A percentile compares a stretch with the other conserved stretches of the same genome.
Conservation (phyloP, 2,797 vertebrate species). For the Acanthurus leucopareius region DNA sequence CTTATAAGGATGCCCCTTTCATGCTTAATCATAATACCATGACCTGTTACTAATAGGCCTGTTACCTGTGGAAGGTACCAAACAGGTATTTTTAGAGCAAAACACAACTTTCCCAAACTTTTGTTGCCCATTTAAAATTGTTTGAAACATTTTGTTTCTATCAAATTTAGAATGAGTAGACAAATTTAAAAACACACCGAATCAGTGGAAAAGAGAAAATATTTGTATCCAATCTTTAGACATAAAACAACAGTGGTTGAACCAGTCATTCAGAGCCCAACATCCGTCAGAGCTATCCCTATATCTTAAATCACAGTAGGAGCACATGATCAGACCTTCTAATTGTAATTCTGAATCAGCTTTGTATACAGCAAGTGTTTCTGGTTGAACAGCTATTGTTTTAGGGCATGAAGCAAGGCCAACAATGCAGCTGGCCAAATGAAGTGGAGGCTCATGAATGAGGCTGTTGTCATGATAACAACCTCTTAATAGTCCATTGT, state of each 20-base stretch:
- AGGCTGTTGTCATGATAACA: slow-evolving; percentile 25
- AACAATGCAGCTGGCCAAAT: slow-evolving; percentile 29
- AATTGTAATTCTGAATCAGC: slow-evolving; percentile 8
- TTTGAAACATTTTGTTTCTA: no score
- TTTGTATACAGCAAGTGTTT: background rate
- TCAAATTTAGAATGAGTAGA: no score
- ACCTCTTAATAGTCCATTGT: background rate
- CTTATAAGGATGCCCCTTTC: no score
- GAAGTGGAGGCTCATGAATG: slow-evolving; percentile 15
- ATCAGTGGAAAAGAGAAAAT: no score
- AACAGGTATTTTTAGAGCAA: no score
- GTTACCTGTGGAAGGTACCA: no score
- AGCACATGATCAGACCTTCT: background rate
- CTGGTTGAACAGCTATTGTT: slow-evolving; percentile 31
- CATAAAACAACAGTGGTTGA: background rate
- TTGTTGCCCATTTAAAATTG: no score
- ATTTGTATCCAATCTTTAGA: background rate
- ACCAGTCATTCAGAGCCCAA: background rate
- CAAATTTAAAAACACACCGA: no score
- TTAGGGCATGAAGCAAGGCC: background rate
- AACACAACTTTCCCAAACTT: no score
- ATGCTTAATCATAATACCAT: no score
- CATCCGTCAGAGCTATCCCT: background rate
- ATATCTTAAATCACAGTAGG: background rate
- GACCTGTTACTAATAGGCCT: no score